Base-by-base conservation (phyloP, 2,888 invertebrate genomes). In the Callinectes sapidus region DNA sequence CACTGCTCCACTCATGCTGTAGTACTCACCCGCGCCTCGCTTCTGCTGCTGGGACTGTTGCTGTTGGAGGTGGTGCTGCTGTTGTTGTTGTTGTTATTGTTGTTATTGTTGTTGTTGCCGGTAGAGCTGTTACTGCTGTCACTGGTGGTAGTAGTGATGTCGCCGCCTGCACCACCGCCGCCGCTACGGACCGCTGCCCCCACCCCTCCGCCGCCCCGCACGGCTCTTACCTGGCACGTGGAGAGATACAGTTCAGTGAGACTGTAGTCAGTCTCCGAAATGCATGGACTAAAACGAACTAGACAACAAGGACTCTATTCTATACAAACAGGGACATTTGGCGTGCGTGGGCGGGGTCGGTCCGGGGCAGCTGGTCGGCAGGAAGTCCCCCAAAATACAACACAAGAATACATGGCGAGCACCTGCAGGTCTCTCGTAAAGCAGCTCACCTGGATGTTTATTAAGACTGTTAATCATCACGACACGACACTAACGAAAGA, bases 191-290 rank as follows among this genome's bases (percentile, higher is more conserved):
- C 86, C 35, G 90, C 86, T 61, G 86, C 66, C 61, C 86, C 90
- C 86, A 90, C 55, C 88, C 88, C 88, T 88, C 90, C 90, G 86
- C 85, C 90, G 55, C 90, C 61, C 86, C 86, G 90, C 86, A 86
- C 90, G 32, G 86, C 61, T 81, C 90, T 86, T 90, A 90, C 90
- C 90, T 90, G 90, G 28, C 35, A 89, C 89, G 32, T 28, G 61
- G 61, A 87, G 55, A 89, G 35, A 89, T 54, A 35, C 35, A 89
- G 89, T 89, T 89, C 54, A 89, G 61, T 89, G 35, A 32, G 54
- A 35, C 89, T 61, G 81, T 81, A 81, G 32, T 35, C 35, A 81
- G 35, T 81, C 81, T 81, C 14, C 35, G 3, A 14, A 81, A 35
- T 35, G 14, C 35, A 81, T 81, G 14, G 14, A 32, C 81, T 81